Base-by-base conservation (phyloP, 1,140 invertebrate species). In the Drosophila tani region DNA sequence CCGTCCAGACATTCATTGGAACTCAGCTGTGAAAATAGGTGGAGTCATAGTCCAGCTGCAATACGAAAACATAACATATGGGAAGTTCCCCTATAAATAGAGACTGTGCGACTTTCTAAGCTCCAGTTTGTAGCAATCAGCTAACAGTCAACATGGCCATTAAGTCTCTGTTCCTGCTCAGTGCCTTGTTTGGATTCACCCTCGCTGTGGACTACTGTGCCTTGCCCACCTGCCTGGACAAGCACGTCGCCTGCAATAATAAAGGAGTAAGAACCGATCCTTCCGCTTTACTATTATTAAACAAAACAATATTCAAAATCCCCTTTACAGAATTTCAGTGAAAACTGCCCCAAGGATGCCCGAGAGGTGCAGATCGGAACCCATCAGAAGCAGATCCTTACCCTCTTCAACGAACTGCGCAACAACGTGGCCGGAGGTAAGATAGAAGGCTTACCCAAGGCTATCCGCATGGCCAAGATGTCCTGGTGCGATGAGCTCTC, bases 381-480 rank as follows among this genome's bases (percentile, higher is more conserved):
- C 9, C 82, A 86, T 5, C 59, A 75, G 6, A 86, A 86, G 17
- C 15, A 82, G 14, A 86, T 86, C 21, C 67, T 86, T 0, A 62
- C 55, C 5, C 53, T 86, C 9, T 79, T 86, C 43, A 86, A 86
- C 55, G 82, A 82, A n/a, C 40, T 86, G 0, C 79, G 82, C 2
- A 86, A 86, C 58, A 86, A 81, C 2, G 75, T 86, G 2, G 82
- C 82, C 15, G 82, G 82, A 2, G 82, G 82, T 1, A 15, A 5
- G 7, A 51, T 86, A 14, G 64, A 86, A 8, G 45, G 47, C 8
- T 51, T 85, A 3, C 82, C 82, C 17, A 86, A 82, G 12, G 82
- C 83, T 2, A 24, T 74, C 3, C 83, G 83, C 15, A 87, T 87
- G 83, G 83, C 83, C 12, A 86, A 87, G 45, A 87, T 87, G 83